Percentiles rank a stretch among this genome's conserved stretches.
phyloP scores from a whole-genome alignment of 2,113 vertebrate genomes.

The Mandrillus leucophaeus region DNA sequence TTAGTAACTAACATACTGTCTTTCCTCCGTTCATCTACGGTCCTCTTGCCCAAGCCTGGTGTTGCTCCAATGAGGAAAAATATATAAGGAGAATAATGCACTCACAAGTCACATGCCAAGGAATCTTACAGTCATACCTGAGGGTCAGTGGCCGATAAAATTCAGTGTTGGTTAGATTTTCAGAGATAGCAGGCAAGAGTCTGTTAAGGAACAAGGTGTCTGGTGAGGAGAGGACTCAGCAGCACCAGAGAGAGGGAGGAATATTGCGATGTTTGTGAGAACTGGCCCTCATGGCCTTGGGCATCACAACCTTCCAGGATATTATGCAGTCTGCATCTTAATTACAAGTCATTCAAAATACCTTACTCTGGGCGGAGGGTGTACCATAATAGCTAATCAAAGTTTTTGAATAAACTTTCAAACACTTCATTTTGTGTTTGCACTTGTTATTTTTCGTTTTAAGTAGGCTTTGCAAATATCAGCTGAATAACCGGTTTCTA shows the following conservation, averaged over 20 bases:
- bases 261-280: fast-evolving
- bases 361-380: too few species aligned
- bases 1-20: background rate
- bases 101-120: fast-evolving
- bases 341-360: too few species aligned
- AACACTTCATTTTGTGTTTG: background rate
- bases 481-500: background rate
- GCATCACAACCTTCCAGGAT: too few species aligned
- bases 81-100: background rate
- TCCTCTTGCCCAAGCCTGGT: background rate
- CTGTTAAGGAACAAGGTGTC: too few species aligned
- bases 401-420: background rate
- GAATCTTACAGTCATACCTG: too few species aligned
- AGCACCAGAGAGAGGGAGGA: fast-evolving
- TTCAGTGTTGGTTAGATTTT: too few species aligned
- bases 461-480: background rate
- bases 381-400: background rate
- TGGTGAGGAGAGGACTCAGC: background rate
- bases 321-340: background rate
- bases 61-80: background rate
- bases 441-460: background rate
- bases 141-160: background rate
- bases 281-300: fast-evolving
- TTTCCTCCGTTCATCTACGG: too few species aligned
- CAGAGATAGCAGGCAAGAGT: background rate